phyloP scores from a whole-genome alignment of 1,140 invertebrate species.

The Magallana ariakensis region DNA sequence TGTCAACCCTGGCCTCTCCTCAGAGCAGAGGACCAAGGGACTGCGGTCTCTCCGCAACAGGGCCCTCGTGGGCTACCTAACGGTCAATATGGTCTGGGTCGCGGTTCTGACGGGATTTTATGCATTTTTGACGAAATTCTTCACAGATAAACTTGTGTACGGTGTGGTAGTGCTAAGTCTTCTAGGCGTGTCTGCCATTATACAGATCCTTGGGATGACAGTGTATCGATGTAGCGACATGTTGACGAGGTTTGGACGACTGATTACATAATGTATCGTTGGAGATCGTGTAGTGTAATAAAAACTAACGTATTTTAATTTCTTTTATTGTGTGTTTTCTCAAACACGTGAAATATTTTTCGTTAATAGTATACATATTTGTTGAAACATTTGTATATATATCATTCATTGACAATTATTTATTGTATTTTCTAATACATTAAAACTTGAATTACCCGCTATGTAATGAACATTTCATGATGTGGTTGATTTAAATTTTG shows the following conservation, averaged over 20 bases:
- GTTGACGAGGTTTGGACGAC: slow-evolving; percentile 45
- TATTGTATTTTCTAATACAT: too few relatives aligned
- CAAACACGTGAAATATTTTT: too few relatives aligned
- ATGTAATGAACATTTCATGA: too few relatives aligned
- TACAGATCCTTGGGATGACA: slow-evolving; percentile 68
- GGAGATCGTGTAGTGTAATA: too few relatives aligned
- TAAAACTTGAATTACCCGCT: too few relatives aligned
- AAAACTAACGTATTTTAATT: too few relatives aligned
- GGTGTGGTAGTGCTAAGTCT: slow-evolving; percentile 57
- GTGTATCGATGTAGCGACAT: slow-evolving; percentile 58
- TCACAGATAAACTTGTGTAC: slow-evolving; percentile 56
- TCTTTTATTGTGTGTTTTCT: too few relatives aligned
- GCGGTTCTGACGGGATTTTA: slow-evolving; percentile 57
- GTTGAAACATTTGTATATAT: too few relatives aligned
- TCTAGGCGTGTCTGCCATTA: slow-evolving; percentile 60
- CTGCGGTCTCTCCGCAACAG: slow-evolving; percentile 54
- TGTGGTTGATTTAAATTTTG: too few relatives aligned
- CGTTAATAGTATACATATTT: too few relatives aligned
- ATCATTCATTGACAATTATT: too few relatives aligned
- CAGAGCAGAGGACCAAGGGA: slow-evolving; percentile 51
- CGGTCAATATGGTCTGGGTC: slow-evolving; percentile 62
- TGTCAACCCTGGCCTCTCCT: slow-evolving; percentile 53
- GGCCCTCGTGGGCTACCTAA: slow-evolving; percentile 47
- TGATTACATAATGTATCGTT: slow-evolving; percentile 1
- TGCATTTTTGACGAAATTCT: slow-evolving; percentile 31